These are phyloP conservation scores for Zosterops japonicus DNA, from an alignment of 2,113 vertebrate species.

Conservation along the genomic window DNA sequence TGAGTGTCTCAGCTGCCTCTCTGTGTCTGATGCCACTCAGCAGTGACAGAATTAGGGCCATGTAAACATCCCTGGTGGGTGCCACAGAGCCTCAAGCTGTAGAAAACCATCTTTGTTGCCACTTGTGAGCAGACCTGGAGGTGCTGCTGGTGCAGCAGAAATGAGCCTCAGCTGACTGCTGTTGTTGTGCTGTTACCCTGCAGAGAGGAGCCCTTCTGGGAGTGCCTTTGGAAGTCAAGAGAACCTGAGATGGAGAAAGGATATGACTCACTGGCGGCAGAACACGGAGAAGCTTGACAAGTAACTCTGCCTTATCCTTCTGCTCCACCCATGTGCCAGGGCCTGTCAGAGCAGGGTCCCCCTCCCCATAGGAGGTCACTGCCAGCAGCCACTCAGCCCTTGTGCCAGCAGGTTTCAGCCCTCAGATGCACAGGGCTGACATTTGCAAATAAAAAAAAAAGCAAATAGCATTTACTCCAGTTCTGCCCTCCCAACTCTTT, in stretches of 20 bases:
- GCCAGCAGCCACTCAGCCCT: neutral
- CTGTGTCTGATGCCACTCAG: neutral
- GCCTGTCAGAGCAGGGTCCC: neutral
- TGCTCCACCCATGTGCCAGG: neutral
- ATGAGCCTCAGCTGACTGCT: neutral
- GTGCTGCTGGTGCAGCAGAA: neutral
- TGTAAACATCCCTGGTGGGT: neutral
- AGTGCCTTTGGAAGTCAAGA: slow-evolving; percentile 98
- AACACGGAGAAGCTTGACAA: slow-evolving; percentile 98
- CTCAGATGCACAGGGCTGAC: neutral
- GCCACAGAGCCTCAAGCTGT: neutral
- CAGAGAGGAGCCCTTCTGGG: slow-evolving; percentile 97
- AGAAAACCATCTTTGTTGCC: neutral
- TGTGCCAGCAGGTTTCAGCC: neutral
- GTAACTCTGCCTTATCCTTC: slow-evolving; percentile 75
- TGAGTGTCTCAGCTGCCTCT: neutral
- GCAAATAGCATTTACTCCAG: neutral
- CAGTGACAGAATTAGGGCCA: neutral
- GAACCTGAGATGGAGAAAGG: slow-evolving; percentile 97
- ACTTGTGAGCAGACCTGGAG: neutral
- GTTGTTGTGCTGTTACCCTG: neutral
- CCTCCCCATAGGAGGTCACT: neutral
- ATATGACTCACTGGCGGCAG: slow-evolving; percentile 99
- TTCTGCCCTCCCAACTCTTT: neutral
- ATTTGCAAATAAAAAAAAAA: neutral